Evolutionary conservation across 2,113 vertebrate genomes (phyloP).

Genomic region (Agapornis roseicollis): DNA sequence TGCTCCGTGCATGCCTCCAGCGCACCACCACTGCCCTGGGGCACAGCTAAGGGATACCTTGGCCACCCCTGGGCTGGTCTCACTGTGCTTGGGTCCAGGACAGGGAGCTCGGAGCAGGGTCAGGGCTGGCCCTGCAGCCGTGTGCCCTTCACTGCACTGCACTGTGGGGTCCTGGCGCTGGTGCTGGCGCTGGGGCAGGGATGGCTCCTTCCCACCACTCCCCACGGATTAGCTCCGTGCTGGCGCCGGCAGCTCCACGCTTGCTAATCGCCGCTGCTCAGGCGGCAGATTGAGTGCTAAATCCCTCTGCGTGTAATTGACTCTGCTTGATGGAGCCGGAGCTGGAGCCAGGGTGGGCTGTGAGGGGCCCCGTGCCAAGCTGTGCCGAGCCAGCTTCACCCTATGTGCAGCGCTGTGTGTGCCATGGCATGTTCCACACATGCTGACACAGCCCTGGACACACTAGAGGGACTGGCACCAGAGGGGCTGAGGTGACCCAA

Average conservation of each 20-base stretch:
- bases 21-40: rapidly evolving
- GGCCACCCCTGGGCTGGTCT: too few species aligned
- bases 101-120: neutral
- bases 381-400: neutral
- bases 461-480: neutral
- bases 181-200: neutral
- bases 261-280: neutral
- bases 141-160: neutral
- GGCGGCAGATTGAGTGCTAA: slow-evolving; percentile 26
- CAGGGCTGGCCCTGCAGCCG: rapidly evolving
- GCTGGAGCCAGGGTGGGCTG: neutral
- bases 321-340: neutral
- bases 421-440: rapidly evolving
- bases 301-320: neutral
- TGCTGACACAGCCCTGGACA: neutral
- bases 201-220: neutral
- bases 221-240: neutral
- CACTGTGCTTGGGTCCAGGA: too few species aligned
- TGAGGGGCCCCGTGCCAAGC: neutral
- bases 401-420: neutral
- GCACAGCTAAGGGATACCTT: too few species aligned
- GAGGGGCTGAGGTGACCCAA: rapidly evolving
- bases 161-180: neutral
- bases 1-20: rapidly evolving
- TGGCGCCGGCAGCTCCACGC: neutral